A percentile compares a stretch with the other conserved stretches of the same genome.
Evolutionary conservation across 2,797 vertebrate species (phyloP).

Genomic region (Clarias pachynema): DNA sequence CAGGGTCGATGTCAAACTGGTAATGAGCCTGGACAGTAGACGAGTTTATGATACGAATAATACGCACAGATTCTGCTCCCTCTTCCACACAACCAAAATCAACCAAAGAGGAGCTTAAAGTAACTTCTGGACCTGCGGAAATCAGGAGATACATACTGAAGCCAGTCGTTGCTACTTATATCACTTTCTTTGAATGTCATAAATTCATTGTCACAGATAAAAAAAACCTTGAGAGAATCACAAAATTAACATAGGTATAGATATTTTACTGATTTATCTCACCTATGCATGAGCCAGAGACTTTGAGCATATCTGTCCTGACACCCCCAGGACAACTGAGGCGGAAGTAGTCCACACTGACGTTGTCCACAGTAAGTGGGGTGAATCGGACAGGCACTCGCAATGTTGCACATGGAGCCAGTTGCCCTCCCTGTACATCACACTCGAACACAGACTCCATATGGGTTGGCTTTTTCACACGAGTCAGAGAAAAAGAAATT

Average conservation of each 20-base stretch:
- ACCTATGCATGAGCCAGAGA: conserved; percentile 85
- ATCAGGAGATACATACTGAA: conserved; percentile 16
- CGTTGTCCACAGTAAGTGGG: conserved; percentile 77
- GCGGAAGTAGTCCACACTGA: conserved; percentile 83
- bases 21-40: conserved; percentile 78
- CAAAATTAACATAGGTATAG: neutral
- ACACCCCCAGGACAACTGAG: conserved; percentile 74
- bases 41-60: conserved; percentile 80
- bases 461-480: conserved; percentile 52
- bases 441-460: conserved; percentile 79
- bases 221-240: neutral
- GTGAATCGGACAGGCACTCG: conserved; percentile 75
- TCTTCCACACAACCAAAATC: conserved; percentile 81
- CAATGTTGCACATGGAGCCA: conserved; percentile 73
- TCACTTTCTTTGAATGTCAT: neutral
- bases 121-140: conserved; percentile 80
- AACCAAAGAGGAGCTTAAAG: conserved; percentile 74
- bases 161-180: neutral
- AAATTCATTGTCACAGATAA: neutral
- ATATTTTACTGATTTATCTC: conserved; percentile 36
- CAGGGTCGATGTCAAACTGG: conserved; percentile 85
- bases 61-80: conserved; percentile 60
- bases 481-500: conserved; percentile 77
- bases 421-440: conserved; percentile 62
- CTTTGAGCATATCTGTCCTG: conserved; percentile 78